phyloP scores from a whole-genome alignment of 2,113 vertebrate genomes.

The Rousettus leschenaultii region DNA sequence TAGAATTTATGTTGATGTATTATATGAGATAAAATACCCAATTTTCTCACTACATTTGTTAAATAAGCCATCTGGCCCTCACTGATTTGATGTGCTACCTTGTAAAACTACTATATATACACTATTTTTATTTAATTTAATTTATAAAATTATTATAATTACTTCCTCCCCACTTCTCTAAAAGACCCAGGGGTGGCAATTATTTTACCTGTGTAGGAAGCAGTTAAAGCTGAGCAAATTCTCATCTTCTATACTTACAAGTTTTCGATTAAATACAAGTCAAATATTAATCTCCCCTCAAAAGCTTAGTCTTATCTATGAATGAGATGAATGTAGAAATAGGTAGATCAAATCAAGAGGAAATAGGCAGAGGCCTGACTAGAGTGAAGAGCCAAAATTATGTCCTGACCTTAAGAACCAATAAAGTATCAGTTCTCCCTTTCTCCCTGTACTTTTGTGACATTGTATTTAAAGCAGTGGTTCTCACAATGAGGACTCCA shows the following conservation, averaged over 20 bases:
- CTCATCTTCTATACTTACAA: neutral
- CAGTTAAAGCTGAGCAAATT: neutral
- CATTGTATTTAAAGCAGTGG: neutral
- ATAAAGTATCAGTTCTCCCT: neutral
- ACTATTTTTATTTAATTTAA: constrained; percentile 39
- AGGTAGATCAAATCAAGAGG: neutral
- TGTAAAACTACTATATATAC: neutral
- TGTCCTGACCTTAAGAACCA: neutral
- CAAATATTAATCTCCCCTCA: constrained; percentile 11
- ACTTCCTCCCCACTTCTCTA: neutral
- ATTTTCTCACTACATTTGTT: neutral
- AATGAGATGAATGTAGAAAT: neutral
- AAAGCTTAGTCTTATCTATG: neutral
- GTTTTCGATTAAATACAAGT: neutral
- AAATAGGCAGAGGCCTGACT: neutral
- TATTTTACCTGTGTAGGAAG: neutral
- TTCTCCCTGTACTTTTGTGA: neutral
- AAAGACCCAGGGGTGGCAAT: neutral
- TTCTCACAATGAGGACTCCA: neutral
- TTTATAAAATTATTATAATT: neutral
- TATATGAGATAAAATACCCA: neutral
- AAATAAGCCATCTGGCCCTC: neutral
- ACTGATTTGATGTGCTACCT: neutral
- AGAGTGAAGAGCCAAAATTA: neutral
- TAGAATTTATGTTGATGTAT: neutral